Base-by-base conservation (phyloP, 2,113 vertebrate genomes). In the Abramis brama region DNA sequence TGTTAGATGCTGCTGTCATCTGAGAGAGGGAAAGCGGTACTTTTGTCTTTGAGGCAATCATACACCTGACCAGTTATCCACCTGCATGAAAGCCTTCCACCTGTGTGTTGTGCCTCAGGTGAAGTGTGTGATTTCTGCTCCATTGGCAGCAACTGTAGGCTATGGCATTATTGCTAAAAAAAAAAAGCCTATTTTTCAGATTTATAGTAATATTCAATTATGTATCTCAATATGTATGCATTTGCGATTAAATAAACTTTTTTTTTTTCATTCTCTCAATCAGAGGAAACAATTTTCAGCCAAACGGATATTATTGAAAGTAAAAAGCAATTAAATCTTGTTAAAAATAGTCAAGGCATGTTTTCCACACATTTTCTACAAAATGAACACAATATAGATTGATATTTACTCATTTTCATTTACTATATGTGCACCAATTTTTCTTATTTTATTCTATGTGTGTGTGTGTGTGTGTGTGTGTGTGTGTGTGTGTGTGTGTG, bases 31-130 rank as follows among this genome's bases (percentile, higher is more conserved):
- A 70, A 89, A 87, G 85, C 85, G 76, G 77, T 70, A 81, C 87
- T 87, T 91, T 79, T 81, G 79, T 33, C 30, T 27, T 45, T 68
- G 78, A 86, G 68, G 30, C 52, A 71, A 73, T 82, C 88, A 91
- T 88, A 90, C 91, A 93, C 90, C 88, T 92, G 86, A 89, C 90
- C 90, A 91, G 87, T 85, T 88, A 87, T 88, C 68, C 70, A 19
- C 57, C 45, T 55, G 79, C 9, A 19, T 82, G 17, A 30, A 64
- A 66, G 12, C 8, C 0, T 45, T 80, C 27, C 77, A 60, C 77
- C 21, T 78, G 75, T 33, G 36, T 73, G 70, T 36, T 45, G 4
- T 45, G 70, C 70, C 39, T 74, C 36, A 0, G 39, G 39, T 5
- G 36, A 70, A 43, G 70, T n/a, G 21, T 73, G 70, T n/a, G 39